phyloP scores from a whole-genome alignment of 2,888 invertebrate genomes.

The Epistrophe grossulariae region DNA sequence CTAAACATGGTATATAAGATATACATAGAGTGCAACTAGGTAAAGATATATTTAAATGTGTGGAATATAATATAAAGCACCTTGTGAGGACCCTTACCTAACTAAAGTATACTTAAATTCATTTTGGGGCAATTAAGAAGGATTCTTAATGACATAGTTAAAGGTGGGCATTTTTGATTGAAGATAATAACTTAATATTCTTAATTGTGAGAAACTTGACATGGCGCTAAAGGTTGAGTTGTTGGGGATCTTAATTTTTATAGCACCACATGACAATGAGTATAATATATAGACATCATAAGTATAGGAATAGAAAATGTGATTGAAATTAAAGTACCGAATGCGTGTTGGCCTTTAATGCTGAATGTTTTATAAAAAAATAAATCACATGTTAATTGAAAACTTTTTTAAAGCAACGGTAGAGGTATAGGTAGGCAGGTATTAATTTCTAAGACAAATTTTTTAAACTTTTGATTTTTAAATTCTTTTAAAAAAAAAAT shows the following conservation, averaged over 20 bases:
- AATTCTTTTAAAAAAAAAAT: too few species aligned
- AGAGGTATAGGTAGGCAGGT: not conserved
- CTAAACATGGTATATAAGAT: not conserved
- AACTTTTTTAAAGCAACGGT: not conserved
- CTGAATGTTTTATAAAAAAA: not conserved
- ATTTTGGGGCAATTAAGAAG: conserved; percentile 74
- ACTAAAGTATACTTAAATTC: not conserved
- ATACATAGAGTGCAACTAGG: not conserved
- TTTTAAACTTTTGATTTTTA: not conserved
- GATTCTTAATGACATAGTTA: conserved; percentile 71
- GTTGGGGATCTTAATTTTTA: conserved; percentile 53
- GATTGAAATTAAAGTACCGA: not conserved
- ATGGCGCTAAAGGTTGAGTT: conserved; percentile 53
- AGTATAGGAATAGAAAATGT: not conserved
- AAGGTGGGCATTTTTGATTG: conserved; percentile 65
- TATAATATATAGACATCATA: not conserved
- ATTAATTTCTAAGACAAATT: not conserved
- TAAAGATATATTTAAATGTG: not conserved
- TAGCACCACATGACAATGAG: not conserved
- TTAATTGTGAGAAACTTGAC: conserved; percentile 71
- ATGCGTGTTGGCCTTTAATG: not conserved
- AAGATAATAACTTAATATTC: conserved; percentile 73
- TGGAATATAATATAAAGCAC: conserved; percentile 15
- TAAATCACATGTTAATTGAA: not conserved
- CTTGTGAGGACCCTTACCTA: conserved; percentile 34